phyloP scores from a whole-genome alignment of 2,113 vertebrate genomes.

The Promerops cafer region DNA sequence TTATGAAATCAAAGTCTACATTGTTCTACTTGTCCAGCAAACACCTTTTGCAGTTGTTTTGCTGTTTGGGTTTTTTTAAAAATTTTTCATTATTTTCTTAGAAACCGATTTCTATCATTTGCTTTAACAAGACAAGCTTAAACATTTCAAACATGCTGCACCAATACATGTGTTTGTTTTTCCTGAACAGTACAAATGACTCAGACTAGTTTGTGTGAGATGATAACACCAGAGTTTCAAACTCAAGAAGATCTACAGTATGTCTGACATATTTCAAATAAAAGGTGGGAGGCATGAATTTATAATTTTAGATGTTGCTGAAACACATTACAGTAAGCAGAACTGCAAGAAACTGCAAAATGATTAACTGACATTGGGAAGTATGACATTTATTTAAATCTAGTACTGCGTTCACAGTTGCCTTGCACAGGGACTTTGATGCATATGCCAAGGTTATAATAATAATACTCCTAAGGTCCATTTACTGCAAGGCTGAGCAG shows the following conservation, averaged over 20 bases:
- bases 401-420: not conserved
- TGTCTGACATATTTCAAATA: not conserved
- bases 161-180: not conserved
- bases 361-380: slow-evolving; percentile 13
- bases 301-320: slow-evolving; percentile 12
- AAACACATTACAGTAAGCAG: not conserved
- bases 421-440: slow-evolving; percentile 1
- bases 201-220: not conserved
- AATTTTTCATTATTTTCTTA: not conserved
- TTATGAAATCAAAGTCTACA: not conserved
- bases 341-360: slow-evolving; percentile 19
- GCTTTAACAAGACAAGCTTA: not conserved
- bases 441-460: slow-evolving; percentile 23
- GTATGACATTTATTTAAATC: slow-evolving; percentile 31
- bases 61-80: not conserved
- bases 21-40: not conserved
- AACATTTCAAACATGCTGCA: not conserved
- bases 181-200: not conserved
- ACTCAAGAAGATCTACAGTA: not conserved
- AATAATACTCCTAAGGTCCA: slow-evolving; percentile 12
- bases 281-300: slow-evolving; percentile 10
- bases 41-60: not conserved
- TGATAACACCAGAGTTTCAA: not conserved
- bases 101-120: not conserved
- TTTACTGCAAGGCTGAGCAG: not conserved